phyloP scores from a whole-genome alignment of 2,113 vertebrate genomes.

The Coptodon bakossiorum region DNA sequence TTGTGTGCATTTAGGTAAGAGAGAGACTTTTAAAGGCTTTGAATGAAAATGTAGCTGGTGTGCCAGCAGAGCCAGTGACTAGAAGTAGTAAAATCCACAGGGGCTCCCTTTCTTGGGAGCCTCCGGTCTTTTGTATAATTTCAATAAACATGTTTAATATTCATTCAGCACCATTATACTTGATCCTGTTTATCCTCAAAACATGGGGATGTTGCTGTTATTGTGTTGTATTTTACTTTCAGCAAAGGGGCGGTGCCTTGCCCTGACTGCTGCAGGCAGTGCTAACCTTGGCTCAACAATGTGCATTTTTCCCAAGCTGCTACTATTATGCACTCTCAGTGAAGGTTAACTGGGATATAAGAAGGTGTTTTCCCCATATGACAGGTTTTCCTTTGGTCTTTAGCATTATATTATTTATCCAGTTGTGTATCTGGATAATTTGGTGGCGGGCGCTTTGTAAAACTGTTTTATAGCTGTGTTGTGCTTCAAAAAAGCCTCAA shows the following conservation, averaged over 20 bases:
- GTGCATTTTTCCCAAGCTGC: neutral
- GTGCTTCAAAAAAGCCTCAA: neutral
- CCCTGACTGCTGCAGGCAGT: neutral
- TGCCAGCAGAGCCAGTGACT: neutral
- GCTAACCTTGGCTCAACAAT: neutral
- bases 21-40: neutral
- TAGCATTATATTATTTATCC: neutral
- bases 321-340: neutral
- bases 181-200: neutral
- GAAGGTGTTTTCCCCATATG: neutral
- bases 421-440: neutral
- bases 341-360: neutral
- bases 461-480: neutral
- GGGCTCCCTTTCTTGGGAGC: neutral
- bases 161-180: neutral
- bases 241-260: neutral
- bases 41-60: neutral
- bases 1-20: neutral
- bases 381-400: neutral
- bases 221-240: neutral
- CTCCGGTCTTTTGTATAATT: neutral
- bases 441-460: neutral
- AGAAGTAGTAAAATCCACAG: neutral
- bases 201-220: neutral
- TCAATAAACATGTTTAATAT: constrained; percentile 9